Base-by-base conservation (phyloP, 2,797 vertebrate genomes). In the Pelodytes ibericus region DNA sequence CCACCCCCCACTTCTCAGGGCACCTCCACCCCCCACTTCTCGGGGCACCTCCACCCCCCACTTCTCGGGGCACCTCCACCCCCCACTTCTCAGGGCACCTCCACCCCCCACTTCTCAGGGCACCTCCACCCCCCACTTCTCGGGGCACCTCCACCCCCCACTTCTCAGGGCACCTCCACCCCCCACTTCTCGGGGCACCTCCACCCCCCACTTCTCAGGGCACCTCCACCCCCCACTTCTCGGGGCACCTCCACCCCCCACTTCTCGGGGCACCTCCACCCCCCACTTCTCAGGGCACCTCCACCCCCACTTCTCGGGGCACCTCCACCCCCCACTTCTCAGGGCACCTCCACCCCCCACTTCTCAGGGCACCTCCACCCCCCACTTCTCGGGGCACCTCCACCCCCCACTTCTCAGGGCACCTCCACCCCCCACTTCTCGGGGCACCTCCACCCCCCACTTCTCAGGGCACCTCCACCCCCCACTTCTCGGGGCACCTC, bases 161-260 rank as follows among this genome's bases (percentile, higher is more conserved):
- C n/a, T 71, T 51, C 65, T 49, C n/a, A 29, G 69, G 15, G 26
- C 49, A 65, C 61, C 29, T 53, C 29, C 47, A 49, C 10, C 24
- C 41, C 15, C 13, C 15, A 44, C 3, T 44, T 44, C 1, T 16
- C 10, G n/a, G n/a, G n/a, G n/a, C n/a, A n/a, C n/a, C n/a, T n/a
- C n/a, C n/a, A n/a, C n/a, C n/a, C n/a, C n/a, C n/a, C n/a, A n/a
- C n/a, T 71, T 51, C 65, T 49, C n/a, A 29, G 69, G 15, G 26
- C 49, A 65, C 61, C 29, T 53, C 29, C 47, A 49, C 10, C 24
- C 41, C 15, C 13, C 15, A 44, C 3, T 44, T 44, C 1, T 16
- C 10, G n/a, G n/a, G n/a, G n/a, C n/a, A n/a, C n/a, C n/a, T n/a
- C n/a, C n/a, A n/a, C n/a, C n/a, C n/a, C n/a, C n/a, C n/a, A n/a